Base-by-base conservation (phyloP, 2,797 vertebrate species). In the Steatocranus sp. region DNA sequence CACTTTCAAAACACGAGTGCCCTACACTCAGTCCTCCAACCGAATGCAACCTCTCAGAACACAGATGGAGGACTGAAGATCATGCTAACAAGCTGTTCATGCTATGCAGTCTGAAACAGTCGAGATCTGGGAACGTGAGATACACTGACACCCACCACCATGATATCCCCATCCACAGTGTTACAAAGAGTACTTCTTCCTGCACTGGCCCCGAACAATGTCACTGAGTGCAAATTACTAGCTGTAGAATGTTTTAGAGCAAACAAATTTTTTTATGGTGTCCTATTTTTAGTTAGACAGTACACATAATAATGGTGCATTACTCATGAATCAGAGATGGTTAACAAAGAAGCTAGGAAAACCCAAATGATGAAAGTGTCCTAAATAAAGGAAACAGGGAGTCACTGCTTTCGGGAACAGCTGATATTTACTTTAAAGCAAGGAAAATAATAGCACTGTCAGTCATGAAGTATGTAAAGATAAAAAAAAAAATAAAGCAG, bases 391-490 rank as follows among this genome's bases (percentile, higher is more conserved):
- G 8, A 17, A 87, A 83, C 15, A 46, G 63, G 43, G 18, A 84
- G 41, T 36, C 32, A 41, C 32, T 83, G 49, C 80, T 78, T 82
- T 75, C 30, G 75, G 81, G 49, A 87, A 27, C 48, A 70, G 75
- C 23, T 4, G 3, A 30, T 79, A 83, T 90, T 87, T 83, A 85
- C 76, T 82, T 81, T 50, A 63, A 77, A 81, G 81, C 30, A 56
- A 70, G 25, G 48, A 80, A 88, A 88, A 89, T 75, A 90, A 88
- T 92, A 83, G 77, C 86, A 80, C 83, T 78, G 85, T 87, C 89
- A 89, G 54, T 87, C 80, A 11, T 27, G 1, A 76, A 27, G 17
- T 74, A 56, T 73, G 63, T 34, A 88, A 73, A 87, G 63, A 79
- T 80, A 50, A 56, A 32, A 53, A 27, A n/a, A 50, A 78, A 88